Base-by-base conservation (phyloP, 2,113 vertebrate genomes). In the Oreochromis niloticus region DNA sequence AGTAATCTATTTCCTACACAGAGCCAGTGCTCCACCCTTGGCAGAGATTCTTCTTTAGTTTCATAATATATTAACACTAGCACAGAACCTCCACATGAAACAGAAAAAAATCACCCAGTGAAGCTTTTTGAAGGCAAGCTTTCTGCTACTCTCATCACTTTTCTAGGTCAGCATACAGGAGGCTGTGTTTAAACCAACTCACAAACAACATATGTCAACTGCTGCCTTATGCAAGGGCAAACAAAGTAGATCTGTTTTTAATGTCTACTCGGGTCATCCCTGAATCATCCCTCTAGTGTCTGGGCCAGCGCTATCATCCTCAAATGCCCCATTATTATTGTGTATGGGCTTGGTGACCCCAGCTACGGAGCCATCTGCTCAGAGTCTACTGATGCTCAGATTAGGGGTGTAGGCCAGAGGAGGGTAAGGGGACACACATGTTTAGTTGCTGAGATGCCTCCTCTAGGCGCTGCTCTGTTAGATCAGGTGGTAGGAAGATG, bases 151-250 rank as follows among this genome's bases (percentile, higher is more conserved):
- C 73, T 84, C 85, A 85, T 89, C 91, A 89, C 89, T 89, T 94
- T 95, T 94, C 89, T 90, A 90, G 94, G 94, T 94, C 94, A 91
- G 13, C 2, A 30, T 86, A 17, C 82, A 86, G 71, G 54, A 73
- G 63, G 27, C 39, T 73, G 84, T 36, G 63, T 85, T 93, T 78
- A 86, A 90, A 87, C 48, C 71, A 16, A 24, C 82, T 89, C 86
- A 83, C 92, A 93, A 90, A 94, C 92, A 92, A 91, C 94, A 91
- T 94, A 93, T 94, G 93, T 89, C 93, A 71, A 55, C 79, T n/a
- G 85, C 30, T 39, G 92, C 85, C 85, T 80, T n/a, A 78, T 82
- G 71, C 85, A 85, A 94, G 84, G 90, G 30, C 88, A 91, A 91
- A 94, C 91, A 92, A 66, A 93, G 88, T 59, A 56, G 88, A 87